These are phyloP conservation scores for Tricholaema leucomelas DNA, from an alignment of 2,113 vertebrate species.

Conservation along the genomic window DNA sequence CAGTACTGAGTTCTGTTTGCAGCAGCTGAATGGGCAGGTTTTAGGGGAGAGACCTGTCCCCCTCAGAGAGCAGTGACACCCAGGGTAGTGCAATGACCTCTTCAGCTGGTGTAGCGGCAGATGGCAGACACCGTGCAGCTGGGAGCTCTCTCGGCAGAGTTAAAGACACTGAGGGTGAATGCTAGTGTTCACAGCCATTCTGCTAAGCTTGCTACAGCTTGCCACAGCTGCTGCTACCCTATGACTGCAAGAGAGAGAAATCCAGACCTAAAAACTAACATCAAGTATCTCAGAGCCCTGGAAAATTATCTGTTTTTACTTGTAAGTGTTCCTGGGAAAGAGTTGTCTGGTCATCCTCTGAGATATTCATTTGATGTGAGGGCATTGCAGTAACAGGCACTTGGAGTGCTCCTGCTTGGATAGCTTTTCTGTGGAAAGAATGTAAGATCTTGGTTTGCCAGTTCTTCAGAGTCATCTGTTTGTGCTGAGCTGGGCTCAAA, in stretches of 20 bases:
- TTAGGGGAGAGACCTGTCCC: background rate
- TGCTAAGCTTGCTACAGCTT: background rate
- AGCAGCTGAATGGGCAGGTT: background rate
- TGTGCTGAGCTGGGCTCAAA: background rate
- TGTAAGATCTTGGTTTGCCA: background rate
- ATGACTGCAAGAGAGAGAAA: background rate
- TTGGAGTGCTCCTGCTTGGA: background rate
- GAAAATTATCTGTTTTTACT: background rate
- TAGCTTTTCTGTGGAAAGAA: conserved; percentile 32
- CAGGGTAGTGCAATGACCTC: background rate
- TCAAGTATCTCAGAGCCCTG: background rate
- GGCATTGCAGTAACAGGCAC: background rate
- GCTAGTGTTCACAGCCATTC: background rate
- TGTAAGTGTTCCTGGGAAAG: background rate
- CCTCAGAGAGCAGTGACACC: background rate
- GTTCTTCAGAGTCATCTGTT: background rate
- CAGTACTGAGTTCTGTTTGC: background rate
- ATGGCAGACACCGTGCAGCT: background rate
- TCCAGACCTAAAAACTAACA: background rate
- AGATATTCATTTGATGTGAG: background rate
- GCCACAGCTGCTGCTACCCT: background rate
- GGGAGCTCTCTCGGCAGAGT: rapidly evolving
- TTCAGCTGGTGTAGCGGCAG: background rate
- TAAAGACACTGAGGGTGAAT: rapidly evolving
- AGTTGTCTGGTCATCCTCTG: background rate